Percentiles rank a stretch among this genome's conserved stretches.
Conservation (phyloP, 1,140 invertebrate species). For the Halotydeus destructor region DNA sequence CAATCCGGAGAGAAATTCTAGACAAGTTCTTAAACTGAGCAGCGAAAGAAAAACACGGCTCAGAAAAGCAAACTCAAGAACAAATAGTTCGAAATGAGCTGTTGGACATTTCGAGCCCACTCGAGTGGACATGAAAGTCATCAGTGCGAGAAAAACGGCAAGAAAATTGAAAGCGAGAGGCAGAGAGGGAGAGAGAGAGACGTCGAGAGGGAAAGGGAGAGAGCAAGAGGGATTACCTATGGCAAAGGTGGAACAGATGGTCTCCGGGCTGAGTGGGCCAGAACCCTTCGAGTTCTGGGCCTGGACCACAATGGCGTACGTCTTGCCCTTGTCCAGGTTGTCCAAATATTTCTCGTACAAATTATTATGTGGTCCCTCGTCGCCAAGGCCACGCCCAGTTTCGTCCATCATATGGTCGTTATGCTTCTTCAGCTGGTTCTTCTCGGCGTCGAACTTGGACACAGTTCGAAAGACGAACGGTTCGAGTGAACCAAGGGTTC, state of each 20-base stretch:
- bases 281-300: constrained; percentile 27
- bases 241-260: constrained; percentile 51
- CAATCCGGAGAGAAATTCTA: too few species aligned
- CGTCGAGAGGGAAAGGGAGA: not conserved
- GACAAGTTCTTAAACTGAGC: too few species aligned
- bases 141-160: too few species aligned
- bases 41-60: too few species aligned
- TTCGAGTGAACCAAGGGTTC: constrained; percentile 23
- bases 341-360: constrained; percentile 7
- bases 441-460: not conserved
- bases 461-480: constrained; percentile 10
- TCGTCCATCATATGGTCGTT: constrained; percentile 7
- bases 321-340: constrained; percentile 21
- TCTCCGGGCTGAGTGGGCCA: constrained; percentile 50
- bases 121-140: too few species aligned
- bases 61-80: too few species aligned
- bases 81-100: too few species aligned
- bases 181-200: constrained; percentile 1
- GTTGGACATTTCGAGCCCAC: too few species aligned
- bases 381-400: constrained; percentile 7
- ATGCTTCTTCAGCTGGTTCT: not conserved
- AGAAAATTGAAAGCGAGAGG: not conserved
- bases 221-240: constrained; percentile 35
- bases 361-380: constrained; percentile 5
- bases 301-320: constrained; percentile 24